Evolutionary conservation across 2,888 invertebrate genomes (phyloP), one percentile per base, ranked within the genome.

Genomic region (Galerucella calmariensis): DNA sequence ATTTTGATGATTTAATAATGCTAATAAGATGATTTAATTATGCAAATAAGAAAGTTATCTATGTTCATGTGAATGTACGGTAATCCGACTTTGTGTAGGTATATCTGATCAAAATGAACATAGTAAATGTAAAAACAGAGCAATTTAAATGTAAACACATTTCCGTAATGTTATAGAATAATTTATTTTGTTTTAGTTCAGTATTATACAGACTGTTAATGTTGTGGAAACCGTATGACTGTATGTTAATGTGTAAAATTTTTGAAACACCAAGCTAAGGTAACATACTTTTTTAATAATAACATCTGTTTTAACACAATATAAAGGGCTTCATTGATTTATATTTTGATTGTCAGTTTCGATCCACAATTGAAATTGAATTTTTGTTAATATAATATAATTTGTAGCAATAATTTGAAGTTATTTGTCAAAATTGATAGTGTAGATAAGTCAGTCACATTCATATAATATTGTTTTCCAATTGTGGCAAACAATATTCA

Each of bases 31-130:
- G 53, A 53, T 53, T 53, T 53, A 53, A 53, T 53, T 53, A 53
- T 53, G 53, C 53, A 53, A 53, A 53, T 53, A 53, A 53, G 53
- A 53, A 53, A 53, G 53, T 53, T 53, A 20, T 53, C 53, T 53
- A 16, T 53, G 53, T 53, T 53, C 16, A 16, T 53, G n/a, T 53
- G 53, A 53, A 53, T 53, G 16, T 16, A 53, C 16, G 53, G 9
- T 53, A 53, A 53, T 16, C n/a, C 53, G 53, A 53, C n/a, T 16
- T 53, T 53, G 53, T 53, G 48, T 48, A 44, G 6, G 10, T 44
- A 48, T 48, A 53, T 53, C 53, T 53, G 53, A 53, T 53, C 16
- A 53, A 48, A 48, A 48, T 53, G 14, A 53, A 53, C 53, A 16
- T 14, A 53, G 16, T 16, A 53, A 53, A 53, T 53, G 53, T 16